These are phyloP conservation scores for Anhinga anhinga DNA, from an alignment of 2,113 vertebrate genomes.

Conservation along the genomic window DNA sequence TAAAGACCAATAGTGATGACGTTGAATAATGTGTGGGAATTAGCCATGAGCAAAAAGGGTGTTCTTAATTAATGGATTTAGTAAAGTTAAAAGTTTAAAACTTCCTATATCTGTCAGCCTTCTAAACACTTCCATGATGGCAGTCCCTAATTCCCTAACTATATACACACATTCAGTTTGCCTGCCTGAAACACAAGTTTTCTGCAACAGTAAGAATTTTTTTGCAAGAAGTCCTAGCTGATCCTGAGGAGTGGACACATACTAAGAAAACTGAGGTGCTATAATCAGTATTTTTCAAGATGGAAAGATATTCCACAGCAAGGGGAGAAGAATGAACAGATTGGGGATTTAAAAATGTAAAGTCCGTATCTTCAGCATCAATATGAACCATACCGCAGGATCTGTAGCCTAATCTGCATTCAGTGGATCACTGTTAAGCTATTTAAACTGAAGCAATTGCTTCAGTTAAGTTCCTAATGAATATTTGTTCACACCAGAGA, in stretches of 20 bases:
- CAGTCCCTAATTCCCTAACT: not conserved
- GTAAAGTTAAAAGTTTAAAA: not conserved
- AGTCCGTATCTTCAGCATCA: rapidly evolving
- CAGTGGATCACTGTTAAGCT: not conserved
- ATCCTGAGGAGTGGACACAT: not conserved
- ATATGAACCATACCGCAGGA: not conserved
- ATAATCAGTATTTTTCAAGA: not conserved
- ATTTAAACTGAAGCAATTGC: conserved; percentile 8
- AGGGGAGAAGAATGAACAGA: not conserved
- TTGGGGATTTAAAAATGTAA: not conserved
- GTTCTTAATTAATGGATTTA: not conserved
- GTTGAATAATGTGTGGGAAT: not conserved
- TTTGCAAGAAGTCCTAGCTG: not conserved
- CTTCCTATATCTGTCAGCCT: not conserved
- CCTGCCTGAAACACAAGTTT: not conserved
- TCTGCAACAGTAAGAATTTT: not conserved
- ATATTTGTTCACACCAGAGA: conserved; percentile 18
- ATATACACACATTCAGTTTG: not conserved
- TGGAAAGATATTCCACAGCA: not conserved
- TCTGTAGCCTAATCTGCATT: not conserved
- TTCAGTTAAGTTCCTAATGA: conserved; percentile 16
- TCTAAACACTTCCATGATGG: not conserved
- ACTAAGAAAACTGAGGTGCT: not conserved
- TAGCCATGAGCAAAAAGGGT: not conserved
- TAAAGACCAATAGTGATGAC: not conserved